Evolutionary conservation across 2,113 vertebrate species (phyloP), one percentile per base, ranked within the genome.

Genomic region (Syrmaticus mikado): DNA sequence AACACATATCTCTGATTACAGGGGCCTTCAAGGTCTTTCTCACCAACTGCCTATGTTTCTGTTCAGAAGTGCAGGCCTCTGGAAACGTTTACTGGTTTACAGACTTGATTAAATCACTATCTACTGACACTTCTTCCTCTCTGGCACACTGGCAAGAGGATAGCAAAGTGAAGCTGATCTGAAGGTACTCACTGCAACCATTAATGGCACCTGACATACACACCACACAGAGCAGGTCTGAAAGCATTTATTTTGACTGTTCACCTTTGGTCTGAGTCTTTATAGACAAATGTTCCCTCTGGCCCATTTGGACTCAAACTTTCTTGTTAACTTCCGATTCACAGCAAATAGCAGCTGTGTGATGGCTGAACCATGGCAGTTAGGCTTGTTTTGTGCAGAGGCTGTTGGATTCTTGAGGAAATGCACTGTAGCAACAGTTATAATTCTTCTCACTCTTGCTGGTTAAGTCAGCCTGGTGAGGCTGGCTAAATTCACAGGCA

Each of bases 351-450:
- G 7, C n/a, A 72, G 58, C 46, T 18, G 6, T 45, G 22, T 30
- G 8, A 7, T 8, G 12, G 18, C 71, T 15, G 13, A 27, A 58
- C 19, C 14, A 5, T 9, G 3, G 12, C 38, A 28, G 60, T 10
- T n/a, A 24, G 0, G 1, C 5, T 15, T 13, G 7, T 30, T 45
- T 14, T 13, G 34, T 21, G 12, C n/a, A 62, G 13, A 57, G 12
- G 48, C 13, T 34, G 9, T 1, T 8, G 6, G 19, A 3, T 41
- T 5, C n/a, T 10, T 0, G 0, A 28, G 15, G 41, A 46, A 72
- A n/a, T 11, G n/a, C 65, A 72, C 13, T 15, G 10, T 5, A 28
- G 60, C 40, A 68, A 24, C 30, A 53, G 7, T 2, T 8, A 52
- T 7, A 60, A 32, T 7, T 32, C n/a, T 46, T 1, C 11, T 55